Percentiles rank a stretch among this genome's conserved stretches.
Conservation (phyloP, 2,888 invertebrate species). For the Pheosia tremula region DNA sequence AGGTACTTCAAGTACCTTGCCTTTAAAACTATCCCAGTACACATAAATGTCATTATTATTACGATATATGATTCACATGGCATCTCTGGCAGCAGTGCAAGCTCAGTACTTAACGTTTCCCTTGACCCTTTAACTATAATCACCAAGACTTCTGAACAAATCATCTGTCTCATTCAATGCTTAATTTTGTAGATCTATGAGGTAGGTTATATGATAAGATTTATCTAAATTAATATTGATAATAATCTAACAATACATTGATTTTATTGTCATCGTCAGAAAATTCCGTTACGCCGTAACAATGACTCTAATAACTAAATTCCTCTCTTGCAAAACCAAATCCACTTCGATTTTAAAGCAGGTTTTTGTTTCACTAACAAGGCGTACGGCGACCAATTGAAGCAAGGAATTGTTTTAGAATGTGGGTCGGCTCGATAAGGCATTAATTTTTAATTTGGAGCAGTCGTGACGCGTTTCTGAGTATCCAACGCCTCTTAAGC, state of each 20-base stretch:
- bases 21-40: no score
- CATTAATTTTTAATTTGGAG: conserved; percentile 63
- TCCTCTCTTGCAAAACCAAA: conserved; percentile 37
- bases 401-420: conserved; percentile 42
- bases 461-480: conserved; percentile 55
- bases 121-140: no score
- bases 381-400: conserved; percentile 27
- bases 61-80: no score
- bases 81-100: no score
- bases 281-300: conserved; percentile 10
- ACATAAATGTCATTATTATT: no score
- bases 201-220: no score
- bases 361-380: conserved; percentile 27
- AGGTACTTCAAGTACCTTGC: no score
- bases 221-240: no score
- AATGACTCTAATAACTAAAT: conserved; percentile 37
- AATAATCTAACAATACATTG: not conserved
- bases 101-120: no score
- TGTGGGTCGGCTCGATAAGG: conserved; percentile 56
- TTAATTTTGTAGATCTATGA: no score
- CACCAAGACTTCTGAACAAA: no score
- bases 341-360: conserved; percentile 20
- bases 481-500: conserved; percentile 41
- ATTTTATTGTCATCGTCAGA: not conserved
- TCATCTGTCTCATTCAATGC: no score